Conservation (phyloP, 2,888 invertebrate species). For the Cenopis cana region DNA sequence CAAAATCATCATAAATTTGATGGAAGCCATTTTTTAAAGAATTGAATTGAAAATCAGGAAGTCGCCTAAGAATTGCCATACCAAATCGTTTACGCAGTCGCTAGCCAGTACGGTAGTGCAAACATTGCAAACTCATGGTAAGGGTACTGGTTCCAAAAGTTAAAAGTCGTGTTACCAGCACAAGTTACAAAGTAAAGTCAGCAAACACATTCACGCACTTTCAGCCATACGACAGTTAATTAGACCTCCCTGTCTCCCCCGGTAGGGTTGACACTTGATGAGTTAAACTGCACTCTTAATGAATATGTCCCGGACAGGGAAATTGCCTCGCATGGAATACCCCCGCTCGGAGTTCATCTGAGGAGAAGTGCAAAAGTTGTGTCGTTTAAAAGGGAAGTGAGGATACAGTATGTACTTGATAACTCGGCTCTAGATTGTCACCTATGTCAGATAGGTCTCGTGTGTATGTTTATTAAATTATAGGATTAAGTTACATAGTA, state of each 20-base stretch:
- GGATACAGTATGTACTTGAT: neutral
- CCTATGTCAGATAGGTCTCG: neutral
- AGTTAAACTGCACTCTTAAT: constrained; percentile 43
- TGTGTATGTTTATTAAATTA: no score
- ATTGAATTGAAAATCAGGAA: no score
- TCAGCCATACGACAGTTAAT: constrained; percentile 30
- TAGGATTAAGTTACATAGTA: no score
- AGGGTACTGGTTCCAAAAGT: neutral
- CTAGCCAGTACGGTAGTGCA: no score
- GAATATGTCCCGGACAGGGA: constrained; percentile 31
- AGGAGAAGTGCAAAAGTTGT: constrained; percentile 33
- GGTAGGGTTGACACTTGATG: constrained; percentile 33
- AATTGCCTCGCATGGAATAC: constrained; percentile 21
- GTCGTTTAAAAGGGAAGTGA: constrained; percentile 20
- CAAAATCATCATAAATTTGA: no score
- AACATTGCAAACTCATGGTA: no score
- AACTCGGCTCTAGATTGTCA: constrained; percentile 9
- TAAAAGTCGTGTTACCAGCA: constrained; percentile 17
- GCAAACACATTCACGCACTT: constrained; percentile 30
- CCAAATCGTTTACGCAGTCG: no score
- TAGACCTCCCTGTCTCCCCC: constrained; percentile 17
- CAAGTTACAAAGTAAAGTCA: constrained; percentile 23
- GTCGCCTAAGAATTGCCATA: no score
- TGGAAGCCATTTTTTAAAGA: no score
- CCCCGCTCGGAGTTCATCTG: constrained; percentile 16